phyloP scores from a whole-genome alignment of 2,888 invertebrate species.

The Caenorhabditis angaria region DNA sequence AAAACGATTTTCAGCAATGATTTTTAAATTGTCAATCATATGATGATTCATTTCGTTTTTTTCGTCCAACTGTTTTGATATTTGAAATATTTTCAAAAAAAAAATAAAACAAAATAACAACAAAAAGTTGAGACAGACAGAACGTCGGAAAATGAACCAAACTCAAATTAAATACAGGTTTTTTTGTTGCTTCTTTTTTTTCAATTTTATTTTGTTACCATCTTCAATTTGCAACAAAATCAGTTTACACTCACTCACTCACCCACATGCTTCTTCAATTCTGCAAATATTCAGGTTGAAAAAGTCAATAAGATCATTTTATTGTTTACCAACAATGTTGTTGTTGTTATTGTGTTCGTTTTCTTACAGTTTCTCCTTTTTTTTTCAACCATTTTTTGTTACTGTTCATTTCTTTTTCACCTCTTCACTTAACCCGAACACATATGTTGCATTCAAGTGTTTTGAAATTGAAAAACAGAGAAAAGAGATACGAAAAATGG shows the following conservation, averaged over 20 bases:
- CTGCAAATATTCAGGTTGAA: conserved; percentile 6
- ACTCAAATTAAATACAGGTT: conserved; percentile 49
- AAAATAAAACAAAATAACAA: conserved; percentile 16
- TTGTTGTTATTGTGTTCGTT: neutral
- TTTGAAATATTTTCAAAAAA: conserved; percentile 10
- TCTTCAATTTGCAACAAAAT: conserved; percentile 11
- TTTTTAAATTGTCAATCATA: too few species aligned
- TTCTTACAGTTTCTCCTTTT: conserved; percentile 1
- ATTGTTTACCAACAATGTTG: conserved; percentile 1
- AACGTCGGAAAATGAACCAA: conserved; percentile 15
- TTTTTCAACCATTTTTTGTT: conserved; percentile 1
- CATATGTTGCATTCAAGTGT: neutral
- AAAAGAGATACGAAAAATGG: neutral
- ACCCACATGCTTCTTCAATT: too few species aligned
- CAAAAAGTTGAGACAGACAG: conserved; percentile 36
- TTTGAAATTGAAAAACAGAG: conserved; percentile 1
- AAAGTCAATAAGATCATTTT: conserved; percentile 7
- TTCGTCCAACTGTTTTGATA: neutral
- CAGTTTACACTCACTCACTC: conserved; percentile 15
- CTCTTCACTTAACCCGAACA: neutral
- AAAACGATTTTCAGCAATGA: conserved; percentile 5
- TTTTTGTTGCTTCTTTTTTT: conserved; percentile 20
- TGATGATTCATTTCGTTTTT: too few species aligned
- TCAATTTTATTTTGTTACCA: conserved; percentile 5
- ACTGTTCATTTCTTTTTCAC: conserved; percentile 5